A percentile compares a stretch with the other conserved stretches of the same genome.
Conservation (phyloP, 64 coral and sea anemone genomes). For the Exaiptasia diaphana region DNA sequence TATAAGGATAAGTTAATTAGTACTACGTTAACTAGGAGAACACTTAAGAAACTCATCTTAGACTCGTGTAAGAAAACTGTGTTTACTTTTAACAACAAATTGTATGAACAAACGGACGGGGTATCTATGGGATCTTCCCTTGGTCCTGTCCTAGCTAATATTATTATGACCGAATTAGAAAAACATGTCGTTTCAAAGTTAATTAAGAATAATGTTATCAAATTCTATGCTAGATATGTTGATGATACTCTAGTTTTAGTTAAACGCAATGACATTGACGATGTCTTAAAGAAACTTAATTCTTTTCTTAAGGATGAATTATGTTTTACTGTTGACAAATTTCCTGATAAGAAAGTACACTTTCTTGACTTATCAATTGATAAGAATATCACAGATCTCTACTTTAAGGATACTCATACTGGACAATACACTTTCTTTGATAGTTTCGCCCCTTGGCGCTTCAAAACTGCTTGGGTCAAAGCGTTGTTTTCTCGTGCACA, state of each 20-base stretch:
- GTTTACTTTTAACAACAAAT: constrained; percentile 5
- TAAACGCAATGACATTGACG: neutral
- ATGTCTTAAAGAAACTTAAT: neutral
- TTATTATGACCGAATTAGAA: constrained; percentile 14
- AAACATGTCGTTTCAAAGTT: neutral
- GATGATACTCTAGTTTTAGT: too few relatives aligned
- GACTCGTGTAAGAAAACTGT: constrained; percentile 39
- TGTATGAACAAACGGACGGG: too few relatives aligned
- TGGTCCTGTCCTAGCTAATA: too few relatives aligned
- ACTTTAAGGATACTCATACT: too few relatives aligned
- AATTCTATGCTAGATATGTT: constrained; percentile 3
- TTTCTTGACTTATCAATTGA: too few relatives aligned
- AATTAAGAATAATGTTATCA: neutral
- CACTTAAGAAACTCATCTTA: constrained; percentile 13
- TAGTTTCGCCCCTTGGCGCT: neutral
- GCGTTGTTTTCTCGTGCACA: neutral
- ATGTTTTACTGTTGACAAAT: neutral
- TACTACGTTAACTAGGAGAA: constrained; percentile 10
- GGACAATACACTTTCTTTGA: neutral
- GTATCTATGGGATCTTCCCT: constrained; percentile 36
- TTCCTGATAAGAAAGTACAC: neutral
- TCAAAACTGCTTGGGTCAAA: too few relatives aligned
- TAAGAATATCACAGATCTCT: too few relatives aligned
- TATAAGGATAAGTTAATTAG: constrained; percentile 19
- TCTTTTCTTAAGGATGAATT: neutral